Conservation (phyloP, 2,888 invertebrate genomes). For the Acrobasis suavella region DNA sequence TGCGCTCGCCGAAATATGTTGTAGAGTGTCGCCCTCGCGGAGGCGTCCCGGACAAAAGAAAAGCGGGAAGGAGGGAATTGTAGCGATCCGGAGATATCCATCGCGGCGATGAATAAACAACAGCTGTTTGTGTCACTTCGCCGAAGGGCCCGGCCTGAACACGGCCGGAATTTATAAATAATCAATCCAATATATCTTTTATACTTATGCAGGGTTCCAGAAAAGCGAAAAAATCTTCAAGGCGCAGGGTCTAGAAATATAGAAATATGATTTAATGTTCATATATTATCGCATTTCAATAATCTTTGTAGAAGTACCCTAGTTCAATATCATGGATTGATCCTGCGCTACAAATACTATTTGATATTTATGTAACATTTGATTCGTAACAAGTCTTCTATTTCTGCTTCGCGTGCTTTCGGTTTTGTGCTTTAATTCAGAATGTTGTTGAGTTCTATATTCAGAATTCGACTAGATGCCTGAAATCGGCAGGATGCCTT, state of each 20-base stretch:
- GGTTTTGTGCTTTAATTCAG: no score
- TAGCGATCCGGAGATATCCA: slow-evolving; percentile 45
- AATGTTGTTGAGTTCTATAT: not conserved
- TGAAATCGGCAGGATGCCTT: slow-evolving; percentile 15
- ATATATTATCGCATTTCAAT: no score
- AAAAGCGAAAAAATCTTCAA: no score
- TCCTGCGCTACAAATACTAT: no score
- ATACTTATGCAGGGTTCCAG: slow-evolving; percentile 9
- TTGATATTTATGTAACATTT: no score
- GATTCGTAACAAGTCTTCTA: no score
- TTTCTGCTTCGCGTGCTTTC: no score
- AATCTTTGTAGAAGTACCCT: no score
- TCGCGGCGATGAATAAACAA: slow-evolving; percentile 66
- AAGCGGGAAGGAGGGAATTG: slow-evolving; percentile 48
- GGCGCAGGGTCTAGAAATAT: no score
- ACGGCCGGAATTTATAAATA: slow-evolving; percentile 58
- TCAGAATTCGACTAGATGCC: slow-evolving; percentile 16
- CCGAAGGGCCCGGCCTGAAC: slow-evolving; percentile 39
- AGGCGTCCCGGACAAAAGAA: slow-evolving; percentile 30
- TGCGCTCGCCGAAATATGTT: slow-evolving; percentile 23
- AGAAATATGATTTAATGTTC: no score
- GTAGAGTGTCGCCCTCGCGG: slow-evolving; percentile 12
- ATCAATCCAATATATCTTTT: slow-evolving; percentile 44
- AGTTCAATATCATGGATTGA: no score
- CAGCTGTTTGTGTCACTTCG: slow-evolving; percentile 59